Base-by-base conservation (phyloP, 2,888 invertebrate species). In the Leuctra nigra region DNA sequence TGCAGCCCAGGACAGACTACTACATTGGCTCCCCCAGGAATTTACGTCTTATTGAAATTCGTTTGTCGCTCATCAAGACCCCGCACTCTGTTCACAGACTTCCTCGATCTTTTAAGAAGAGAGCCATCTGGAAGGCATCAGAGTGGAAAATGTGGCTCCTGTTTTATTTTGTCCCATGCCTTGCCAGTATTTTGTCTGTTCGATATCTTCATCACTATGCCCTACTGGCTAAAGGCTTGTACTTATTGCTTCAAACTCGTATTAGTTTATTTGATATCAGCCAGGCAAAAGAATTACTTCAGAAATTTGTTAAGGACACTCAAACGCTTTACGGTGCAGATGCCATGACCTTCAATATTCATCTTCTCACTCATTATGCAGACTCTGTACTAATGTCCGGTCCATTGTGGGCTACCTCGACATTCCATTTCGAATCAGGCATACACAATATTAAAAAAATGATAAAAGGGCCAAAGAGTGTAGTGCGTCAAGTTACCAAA, bases 71-170 rank as follows among this genome's bases (percentile, higher is more conserved):
- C 14, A 41, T 55, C 4, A 11, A 22, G 16, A 46, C 47, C 1
- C 55, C 55, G 2, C 24, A 41, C 3, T 24, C 33, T 20, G 36
- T 57, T 1, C 52, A 52, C 14, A 24, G 53, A 41, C 36, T 50
- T 14, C 41, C 53, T 14, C 39, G 53, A 44, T 25, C 41, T 39
- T 23, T 57, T 18, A 57, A 39, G 16, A 41, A 57, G 11, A 22
- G 57, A 22, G 33, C 36, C 22, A 24, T 48, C 3, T 56, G 56
- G 56, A 56, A 53, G 25, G 53, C 56, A 13, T 56, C 56, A 25
- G 53, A 53, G 33, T 54, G 53, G 53, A 16, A 44, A n/a, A 22
- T 46, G 13, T 57, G 57, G 57, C 39, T 57, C 4, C 29, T 57
- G 13, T 57, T 39, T 22, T 44, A 57, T 53, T 36, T 29, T 23